Evolutionary conservation across 1,140 invertebrate genomes (phyloP), one percentile per base, ranked within the genome.

Genomic region (Periplaneta americana): DNA sequence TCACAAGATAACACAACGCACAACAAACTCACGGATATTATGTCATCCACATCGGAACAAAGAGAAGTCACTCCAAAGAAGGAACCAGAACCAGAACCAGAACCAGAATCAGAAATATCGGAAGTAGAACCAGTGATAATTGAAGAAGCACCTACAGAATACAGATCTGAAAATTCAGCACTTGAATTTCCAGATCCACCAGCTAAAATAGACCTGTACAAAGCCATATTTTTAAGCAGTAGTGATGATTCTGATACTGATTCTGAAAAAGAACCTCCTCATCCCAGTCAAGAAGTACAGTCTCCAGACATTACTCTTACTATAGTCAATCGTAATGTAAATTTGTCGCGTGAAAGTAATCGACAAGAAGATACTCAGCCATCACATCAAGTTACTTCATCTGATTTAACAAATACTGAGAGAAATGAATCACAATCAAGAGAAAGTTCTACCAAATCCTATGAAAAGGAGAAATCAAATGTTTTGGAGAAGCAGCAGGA

Each of bases 361-460:
- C 82, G 1, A 22, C 39, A 66, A 66, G 48, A 66, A 28, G 22
- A n/a, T n/a, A 66, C 48, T 89, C 13, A 86, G 28, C 11, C 22
- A n/a, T 28, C n/a, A 66, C 8, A 66, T n/a, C 22, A 88, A 66
- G 86, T 87, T 15, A 85, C 88, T 78, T 81, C 84, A 48, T 83
- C 87, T 2, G 83, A 82, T 0, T 85, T 87, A 9, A 84, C 87
- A 28, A 92, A 92, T 85, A 76, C 89, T 0, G 87, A 92, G 83
- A 89, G 92, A 79, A 95, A 94, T 81, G 90, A 87, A 15, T 94
- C 93, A 9, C 93, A 93, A 1, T 92, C 93, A 1, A 89, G 92
- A 82, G 78, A 84, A 31, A 81, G 35, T 10, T 34, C 66, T 33
- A 18, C 22, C 31, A 34, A 3, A n/a, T n/a, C 8, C 28, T 48